A percentile compares a stretch with the other conserved stretches of the same genome.
Conservation (phyloP, 1,140 invertebrate genomes). For the Drosophila eugracilis region DNA sequence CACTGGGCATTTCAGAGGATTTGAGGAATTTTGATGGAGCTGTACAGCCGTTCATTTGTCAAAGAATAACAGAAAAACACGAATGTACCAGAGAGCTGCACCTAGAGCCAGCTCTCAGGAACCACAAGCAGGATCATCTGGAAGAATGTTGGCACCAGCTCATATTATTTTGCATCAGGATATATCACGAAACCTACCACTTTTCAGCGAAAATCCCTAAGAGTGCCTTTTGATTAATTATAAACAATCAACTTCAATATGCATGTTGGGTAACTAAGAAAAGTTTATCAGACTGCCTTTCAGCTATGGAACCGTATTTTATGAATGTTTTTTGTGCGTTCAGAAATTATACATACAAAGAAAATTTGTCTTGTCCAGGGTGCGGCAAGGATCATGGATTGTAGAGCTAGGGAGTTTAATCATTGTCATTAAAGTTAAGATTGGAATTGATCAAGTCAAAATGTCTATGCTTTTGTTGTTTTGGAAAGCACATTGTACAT, state of each 20-base stretch:
- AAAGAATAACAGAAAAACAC: background rate
- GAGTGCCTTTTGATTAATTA: conserved; percentile 15
- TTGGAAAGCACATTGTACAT: background rate
- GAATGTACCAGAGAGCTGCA: no score
- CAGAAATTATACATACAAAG: background rate
- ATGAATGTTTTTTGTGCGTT: conserved; percentile 12
- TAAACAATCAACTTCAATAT: conserved; percentile 1
- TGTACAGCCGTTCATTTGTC: no score
- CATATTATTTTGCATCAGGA: no score
- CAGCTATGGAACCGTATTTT: background rate
- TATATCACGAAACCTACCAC: background rate
- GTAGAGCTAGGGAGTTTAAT: background rate
- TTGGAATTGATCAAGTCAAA: background rate
- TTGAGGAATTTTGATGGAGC: no score
- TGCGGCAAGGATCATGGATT: background rate
- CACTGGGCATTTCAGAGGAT: background rate
- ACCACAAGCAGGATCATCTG: no score
- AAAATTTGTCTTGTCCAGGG: background rate
- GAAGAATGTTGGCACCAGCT: no score
- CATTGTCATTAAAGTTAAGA: background rate
- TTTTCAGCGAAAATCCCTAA: background rate
- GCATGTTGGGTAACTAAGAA: background rate
- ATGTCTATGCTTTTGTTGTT: conserved; percentile 1
- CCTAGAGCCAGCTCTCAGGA: no score
- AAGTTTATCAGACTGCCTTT: conserved; percentile 2